These are phyloP conservation scores for Nematolebias whitei DNA, from an alignment of 2,113 vertebrate species.

Conservation along the genomic window DNA sequence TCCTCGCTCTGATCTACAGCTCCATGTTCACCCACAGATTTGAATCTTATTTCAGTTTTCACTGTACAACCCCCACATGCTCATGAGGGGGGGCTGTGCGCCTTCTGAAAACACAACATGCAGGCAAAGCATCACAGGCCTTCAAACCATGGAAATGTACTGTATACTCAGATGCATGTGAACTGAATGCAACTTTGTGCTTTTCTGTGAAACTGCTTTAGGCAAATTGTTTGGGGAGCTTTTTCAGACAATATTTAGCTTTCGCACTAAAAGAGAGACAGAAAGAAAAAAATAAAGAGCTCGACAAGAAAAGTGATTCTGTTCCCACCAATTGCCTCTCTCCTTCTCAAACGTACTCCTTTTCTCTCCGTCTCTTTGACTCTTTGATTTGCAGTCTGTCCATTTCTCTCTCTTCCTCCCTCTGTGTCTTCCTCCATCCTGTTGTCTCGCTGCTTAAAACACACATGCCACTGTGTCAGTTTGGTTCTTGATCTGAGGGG, in stretches of 20 bases:
- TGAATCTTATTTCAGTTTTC: constrained; percentile 28
- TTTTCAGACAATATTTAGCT: constrained; percentile 32
- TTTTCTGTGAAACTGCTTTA: constrained; percentile 28
- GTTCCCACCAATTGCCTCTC: constrained; percentile 36
- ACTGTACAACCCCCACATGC: not conserved
- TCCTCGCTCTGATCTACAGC: constrained; percentile 24
- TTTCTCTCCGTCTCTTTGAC: constrained; percentile 20
- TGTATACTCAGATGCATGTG: constrained; percentile 14
- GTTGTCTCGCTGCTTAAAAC: constrained; percentile 46
- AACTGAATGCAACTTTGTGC: constrained; percentile 32
- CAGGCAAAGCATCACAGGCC: not conserved
- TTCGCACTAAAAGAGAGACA: constrained; percentile 25
- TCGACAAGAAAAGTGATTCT: constrained; percentile 40
- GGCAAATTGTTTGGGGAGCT: constrained; percentile 43
- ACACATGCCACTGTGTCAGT: constrained; percentile 67
- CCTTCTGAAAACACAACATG: constrained; percentile 21
- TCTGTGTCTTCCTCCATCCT: constrained; percentile 6
- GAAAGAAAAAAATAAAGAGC: constrained; percentile 7
- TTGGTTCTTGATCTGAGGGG: constrained; percentile 57
- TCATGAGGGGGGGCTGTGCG: constrained; percentile 18
- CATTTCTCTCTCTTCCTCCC: constrained; percentile 20
- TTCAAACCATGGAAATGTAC: constrained; percentile 5
- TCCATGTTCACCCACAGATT: constrained; percentile 23
- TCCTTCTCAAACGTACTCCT: constrained; percentile 13
- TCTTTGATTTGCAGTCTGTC: constrained; percentile 25